Conservation (phyloP, 1,140 invertebrate species). For the Drosophila ironensis region DNA sequence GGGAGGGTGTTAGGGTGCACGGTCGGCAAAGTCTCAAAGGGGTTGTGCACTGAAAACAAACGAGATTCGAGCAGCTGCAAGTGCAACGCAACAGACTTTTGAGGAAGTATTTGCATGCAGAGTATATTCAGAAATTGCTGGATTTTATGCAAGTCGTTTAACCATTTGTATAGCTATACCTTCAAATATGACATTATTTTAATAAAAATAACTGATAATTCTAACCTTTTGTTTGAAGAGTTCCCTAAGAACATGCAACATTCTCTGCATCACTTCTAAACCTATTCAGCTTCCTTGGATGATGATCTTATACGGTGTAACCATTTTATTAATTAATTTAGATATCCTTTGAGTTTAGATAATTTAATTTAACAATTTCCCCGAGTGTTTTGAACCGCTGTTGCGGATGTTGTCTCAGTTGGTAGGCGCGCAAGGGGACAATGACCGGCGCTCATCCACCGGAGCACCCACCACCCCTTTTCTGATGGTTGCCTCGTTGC, state of each 20-base stretch:
- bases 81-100: too few relatives aligned
- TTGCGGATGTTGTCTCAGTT: conserved; percentile 59
- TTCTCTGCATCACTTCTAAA: too few relatives aligned
- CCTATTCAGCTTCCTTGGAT: not conserved
- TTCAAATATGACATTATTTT: too few relatives aligned
- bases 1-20: not conserved
- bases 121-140: too few relatives aligned
- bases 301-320: too few relatives aligned
- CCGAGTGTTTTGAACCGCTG: conserved; percentile 16
- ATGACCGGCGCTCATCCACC: conserved; percentile 60
- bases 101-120: too few relatives aligned
- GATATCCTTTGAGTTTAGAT: not conserved
- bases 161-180: too few relatives aligned
- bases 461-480: conserved; percentile 4
- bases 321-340: not conserved
- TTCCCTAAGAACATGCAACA: too few relatives aligned
- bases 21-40: conserved; percentile 2
- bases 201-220: too few relatives aligned
- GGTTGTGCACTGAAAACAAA: conserved; percentile 7
- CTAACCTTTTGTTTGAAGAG: too few relatives aligned
- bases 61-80: too few relatives aligned
- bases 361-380: not conserved
- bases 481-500: not conserved
- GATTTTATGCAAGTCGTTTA: too few relatives aligned
- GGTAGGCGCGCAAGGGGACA: conserved; percentile 44